These are phyloP conservation scores for Alca torda DNA, from an alignment of 2,797 vertebrate species.

Conservation along the genomic window DNA sequence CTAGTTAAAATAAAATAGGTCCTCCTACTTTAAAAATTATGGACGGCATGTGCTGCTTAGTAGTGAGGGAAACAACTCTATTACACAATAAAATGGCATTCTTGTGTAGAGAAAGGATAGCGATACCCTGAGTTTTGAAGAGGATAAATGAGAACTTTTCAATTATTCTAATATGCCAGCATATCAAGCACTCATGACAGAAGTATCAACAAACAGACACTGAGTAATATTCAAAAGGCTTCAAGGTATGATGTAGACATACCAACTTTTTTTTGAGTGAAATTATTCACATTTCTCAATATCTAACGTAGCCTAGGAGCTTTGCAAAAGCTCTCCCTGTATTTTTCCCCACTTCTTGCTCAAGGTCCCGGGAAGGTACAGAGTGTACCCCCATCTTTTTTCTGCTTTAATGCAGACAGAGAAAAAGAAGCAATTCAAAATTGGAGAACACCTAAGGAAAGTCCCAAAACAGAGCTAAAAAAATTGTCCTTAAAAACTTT, in stretches of 20 bases:
- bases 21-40: background rate
- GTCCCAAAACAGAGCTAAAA: background rate
- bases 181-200: background rate
- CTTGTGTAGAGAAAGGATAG: background rate
- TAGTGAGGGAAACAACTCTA: background rate
- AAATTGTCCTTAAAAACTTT: background rate
- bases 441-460: background rate
- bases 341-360: background rate
- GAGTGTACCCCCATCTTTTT: background rate
- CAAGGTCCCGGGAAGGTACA: background rate
- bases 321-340: background rate
- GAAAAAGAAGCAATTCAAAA: background rate
- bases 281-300: background rate
- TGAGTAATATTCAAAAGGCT: background rate
- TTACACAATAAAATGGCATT: background rate
- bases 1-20: background rate
- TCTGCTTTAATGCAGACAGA: background rate
- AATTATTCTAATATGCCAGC: background rate
- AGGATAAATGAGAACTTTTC: background rate
- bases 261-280: background rate
- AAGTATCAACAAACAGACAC: background rate
- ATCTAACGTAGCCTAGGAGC: background rate
- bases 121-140: background rate
- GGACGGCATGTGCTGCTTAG: background rate
- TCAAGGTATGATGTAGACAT: background rate